Evolutionary conservation across 2,888 invertebrate genomes (phyloP).

Genomic region (Trisateles emortualis): DNA sequence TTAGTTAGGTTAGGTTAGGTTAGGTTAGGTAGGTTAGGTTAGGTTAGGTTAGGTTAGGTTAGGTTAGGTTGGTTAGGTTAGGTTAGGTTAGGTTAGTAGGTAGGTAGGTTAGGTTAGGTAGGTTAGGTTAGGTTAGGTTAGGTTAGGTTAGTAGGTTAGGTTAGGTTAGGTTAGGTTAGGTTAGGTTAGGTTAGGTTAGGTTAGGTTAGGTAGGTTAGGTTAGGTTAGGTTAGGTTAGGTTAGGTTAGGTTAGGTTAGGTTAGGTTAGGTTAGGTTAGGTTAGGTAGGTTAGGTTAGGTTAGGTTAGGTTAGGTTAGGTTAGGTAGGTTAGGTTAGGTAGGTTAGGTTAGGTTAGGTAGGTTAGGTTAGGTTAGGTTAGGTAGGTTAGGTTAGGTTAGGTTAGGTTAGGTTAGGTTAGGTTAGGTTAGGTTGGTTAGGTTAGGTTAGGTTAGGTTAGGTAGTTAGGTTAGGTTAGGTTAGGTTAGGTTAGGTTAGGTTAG

Average conservation of each 20-base stretch:
- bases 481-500: slow-evolving; percentile 19
- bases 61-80: slow-evolving; percentile 32
- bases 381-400: slow-evolving; percentile 37
- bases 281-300: slow-evolving; percentile 35
- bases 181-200: slow-evolving; percentile 43
- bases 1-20: slow-evolving; percentile 39
- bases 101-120: slow-evolving; percentile 23
- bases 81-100: slow-evolving; percentile 34
- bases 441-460: slow-evolving; percentile 57
- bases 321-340: slow-evolving; percentile 32
- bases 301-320: slow-evolving; percentile 35
- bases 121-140: slow-evolving; percentile 37
- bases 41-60: slow-evolving; percentile 31
- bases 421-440: slow-evolving; percentile 42
- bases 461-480: slow-evolving; percentile 28
- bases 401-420: slow-evolving; percentile 35
- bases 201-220: slow-evolving; percentile 44
- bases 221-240: slow-evolving; percentile 39
- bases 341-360: slow-evolving; percentile 31
- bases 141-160: slow-evolving; percentile 38
- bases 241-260: slow-evolving; percentile 37
- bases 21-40: slow-evolving; percentile 26
- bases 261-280: slow-evolving; percentile 32
- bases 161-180: slow-evolving; percentile 26
- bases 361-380: slow-evolving; percentile 34